Evolutionary conservation across 1,140 invertebrate genomes (phyloP), one percentile per base, ranked within the genome.

Genomic region (Solenopsis fugax): DNA sequence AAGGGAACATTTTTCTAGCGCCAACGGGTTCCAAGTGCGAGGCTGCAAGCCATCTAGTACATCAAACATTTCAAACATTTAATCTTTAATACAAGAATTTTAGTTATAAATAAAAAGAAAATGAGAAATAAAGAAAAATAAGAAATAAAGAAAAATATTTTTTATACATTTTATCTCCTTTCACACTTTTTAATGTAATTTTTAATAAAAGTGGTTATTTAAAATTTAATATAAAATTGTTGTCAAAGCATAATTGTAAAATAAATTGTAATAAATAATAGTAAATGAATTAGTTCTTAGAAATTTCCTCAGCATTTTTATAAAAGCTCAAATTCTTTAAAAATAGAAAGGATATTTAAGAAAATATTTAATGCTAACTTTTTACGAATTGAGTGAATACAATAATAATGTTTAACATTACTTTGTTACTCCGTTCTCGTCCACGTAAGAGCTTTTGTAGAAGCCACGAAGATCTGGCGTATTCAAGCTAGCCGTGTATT

Each of bases 361-460:
- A 56, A 56, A 18, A 1, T 73, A 37, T 56, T 41, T 7, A 37
- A 18, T 56, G 12, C 0, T 56, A 37, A 72, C 16, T 29, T 29
- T 29, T 73, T 13, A 2, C 4, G 13, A n/a, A 29, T 72, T 73
- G 16, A 73, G 34, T 21, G 12, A 37, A 37, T 73, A 18, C 5
- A 56, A 37, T 77, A n/a, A 54, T 71, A 58, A 18, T 73, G 29
- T 21, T 34, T 0, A 67, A 37, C 29, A 78, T 73, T 93, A 96
- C 94, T 93, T 95, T 50, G 87, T 95, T 45, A 92, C 75, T 69
- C 93, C 94, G 9, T 93, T 86, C 7, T 89, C 82, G 58, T 96
- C 94, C 10, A 94, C 93, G 89, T 98, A 99, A 50, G 95, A 97
- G 92, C 97, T 98, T 73, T 96, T 96, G 92, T 98, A 98, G 93